Evolutionary conservation across 2,113 vertebrate species (phyloP), one percentile per base, ranked within the genome.

Genomic region (Leptosomus discolor): DNA sequence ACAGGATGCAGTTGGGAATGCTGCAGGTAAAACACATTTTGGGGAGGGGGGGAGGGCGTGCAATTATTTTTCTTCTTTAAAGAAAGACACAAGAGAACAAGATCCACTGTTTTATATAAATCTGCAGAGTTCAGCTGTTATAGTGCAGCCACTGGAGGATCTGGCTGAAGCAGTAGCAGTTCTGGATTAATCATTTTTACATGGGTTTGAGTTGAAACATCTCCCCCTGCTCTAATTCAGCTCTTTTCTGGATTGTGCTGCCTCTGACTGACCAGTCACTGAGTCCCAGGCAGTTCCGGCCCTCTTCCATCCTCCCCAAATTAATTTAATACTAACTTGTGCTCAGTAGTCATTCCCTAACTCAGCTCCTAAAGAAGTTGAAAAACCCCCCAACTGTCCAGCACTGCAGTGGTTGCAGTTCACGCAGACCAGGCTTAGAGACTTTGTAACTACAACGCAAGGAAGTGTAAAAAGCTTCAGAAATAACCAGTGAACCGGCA

Each of bases 1-100:
- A 99, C 96, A 98, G 99, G 96, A 98, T 99, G 97, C 99, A 99
- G 97, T 96, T 99, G 98, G 99, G 99, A 80, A 99, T 99, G 98
- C 94, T 99, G 46, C 99, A 99, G 99, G 99, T 99, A 98, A 98
- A 97, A 61, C 32, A 69, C 41, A 9, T 15, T 69, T 32, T 4
- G 60, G 21, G 22, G 11, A 8, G 2, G 17, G 34, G 11, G 10
- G 15, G 27, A n/a, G 41, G 23, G 13, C 13, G 12, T 45, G 17
- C 30, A 76, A n/a, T 17, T 58, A 1, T 15, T 36, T 24, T 83
- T 83, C 78, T 29, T 43, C 12, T 54, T 87, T n/a, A 21, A 61
- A 74, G 24, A 83, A 39, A 71, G 22, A 51, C 21, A 10, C 7
- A 50, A 48, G 19, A 64, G 41, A 26, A 51, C 18, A 71, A 74